Evolutionary conservation across 1,140 invertebrate genomes (phyloP), one percentile per base, ranked within the genome.

Genomic region (Scylla paramamosain): DNA sequence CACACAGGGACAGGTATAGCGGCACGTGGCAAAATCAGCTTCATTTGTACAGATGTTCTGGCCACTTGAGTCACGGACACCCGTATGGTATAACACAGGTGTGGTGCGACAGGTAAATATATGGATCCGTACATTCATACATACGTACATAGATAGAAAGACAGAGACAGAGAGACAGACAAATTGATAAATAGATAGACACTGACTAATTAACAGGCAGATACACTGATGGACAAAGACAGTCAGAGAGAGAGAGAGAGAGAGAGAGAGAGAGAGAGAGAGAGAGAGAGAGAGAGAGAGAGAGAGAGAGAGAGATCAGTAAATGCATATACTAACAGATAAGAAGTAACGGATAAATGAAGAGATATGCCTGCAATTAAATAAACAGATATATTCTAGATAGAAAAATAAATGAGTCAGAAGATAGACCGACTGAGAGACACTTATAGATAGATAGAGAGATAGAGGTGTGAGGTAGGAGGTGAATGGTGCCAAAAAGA

Each of bases 251-350:
- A 87, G 86, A 87, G 86, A 87, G 14, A 87, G 29, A 32, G 86
- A 32, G 86, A 87, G 84, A 87, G 84, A 87, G 84, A 87, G 4
- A 87, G 29, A 87, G 29, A 87, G 86, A 87, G 86, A 87, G 86
- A 87, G 14, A 87, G 29, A 32, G 86, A 32, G 86, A 87, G 84
- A 87, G 29, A 87, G 29, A 87, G 86, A 87, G 86, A 87, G 86
- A 87, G 14, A 87, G 29, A 32, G 86, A 32, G 86, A 87, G n/a
- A 39, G 39, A 39, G 39, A 39, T 39, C 6, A 39, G 6, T 39
- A 1, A 39, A 39, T 39, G 39, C 39, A 39, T 39, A 39, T 39
- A 39, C 39, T 39, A 39, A 39, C 39, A 2, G 39, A 39, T 39
- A 39, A 39, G 28, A 0, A 28, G 16, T 28, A 82, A 28, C 28